phyloP scores from a whole-genome alignment of 2,888 invertebrate species.

The Thecocarcelia acutangulata region DNA sequence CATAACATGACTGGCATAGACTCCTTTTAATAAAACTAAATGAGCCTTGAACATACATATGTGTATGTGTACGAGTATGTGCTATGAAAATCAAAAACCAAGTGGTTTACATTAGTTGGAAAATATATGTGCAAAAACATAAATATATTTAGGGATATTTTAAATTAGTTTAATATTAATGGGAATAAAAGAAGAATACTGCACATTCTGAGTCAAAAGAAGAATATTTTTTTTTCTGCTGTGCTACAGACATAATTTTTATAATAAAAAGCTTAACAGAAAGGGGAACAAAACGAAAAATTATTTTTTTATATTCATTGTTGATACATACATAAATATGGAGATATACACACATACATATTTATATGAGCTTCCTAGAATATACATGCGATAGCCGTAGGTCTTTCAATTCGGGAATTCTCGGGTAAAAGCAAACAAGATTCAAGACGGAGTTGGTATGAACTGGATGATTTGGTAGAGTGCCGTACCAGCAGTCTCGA shows the following conservation, averaged over 20 bases:
- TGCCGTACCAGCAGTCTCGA: too few relatives aligned
- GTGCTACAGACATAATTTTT: constrained; percentile 23
- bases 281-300: not conserved
- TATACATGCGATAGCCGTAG: not conserved
- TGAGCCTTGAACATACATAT: constrained; percentile 55
- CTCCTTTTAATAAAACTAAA: constrained; percentile 52
- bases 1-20: constrained; percentile 39
- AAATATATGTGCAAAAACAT: not conserved
- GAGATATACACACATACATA: constrained; percentile 30
- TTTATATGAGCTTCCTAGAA: too few relatives aligned
- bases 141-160: constrained; percentile 17
- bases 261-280: constrained; percentile 34
- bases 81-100: constrained; percentile 23
- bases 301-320: too few relatives aligned
- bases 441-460: too few relatives aligned
- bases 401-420: too few relatives aligned
- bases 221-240: not conserved
- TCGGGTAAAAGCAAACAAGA: too few relatives aligned
- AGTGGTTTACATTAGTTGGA: constrained; percentile 23
- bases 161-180: constrained; percentile 21
- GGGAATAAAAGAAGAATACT: not conserved
- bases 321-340: constrained; percentile 29
- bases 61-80: too few relatives aligned
- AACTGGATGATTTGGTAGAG: too few relatives aligned
- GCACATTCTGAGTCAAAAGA: constrained; percentile 22